Conservation (phyloP, 2,113 vertebrate genomes). For the Daubentonia madagascariensis region DNA sequence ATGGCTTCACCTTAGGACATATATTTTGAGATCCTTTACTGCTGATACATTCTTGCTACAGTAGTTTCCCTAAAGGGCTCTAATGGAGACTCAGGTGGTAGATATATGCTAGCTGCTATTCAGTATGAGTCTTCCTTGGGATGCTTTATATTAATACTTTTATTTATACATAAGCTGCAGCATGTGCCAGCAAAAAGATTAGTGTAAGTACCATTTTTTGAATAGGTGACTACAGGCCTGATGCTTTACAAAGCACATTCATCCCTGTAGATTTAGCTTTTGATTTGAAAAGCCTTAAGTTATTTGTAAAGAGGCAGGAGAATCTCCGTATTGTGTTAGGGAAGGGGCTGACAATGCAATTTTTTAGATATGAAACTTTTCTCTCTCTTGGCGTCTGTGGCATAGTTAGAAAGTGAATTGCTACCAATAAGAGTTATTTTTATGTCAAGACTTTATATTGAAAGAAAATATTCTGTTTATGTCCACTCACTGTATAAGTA, state of each 20-base stretch:
- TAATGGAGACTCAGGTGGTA: neutral
- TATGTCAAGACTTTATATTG: neutral
- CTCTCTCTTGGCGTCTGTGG: neutral
- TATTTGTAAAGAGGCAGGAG: neutral
- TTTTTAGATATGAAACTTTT: neutral
- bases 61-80: neutral
- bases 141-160: conserved; percentile 25
- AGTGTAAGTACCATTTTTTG: conserved; percentile 36
- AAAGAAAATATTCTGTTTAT: conserved; percentile 12
- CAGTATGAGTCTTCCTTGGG: neutral
- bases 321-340: neutral
- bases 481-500: neutral
- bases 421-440: neutral
- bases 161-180: conserved; percentile 46
- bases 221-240: conserved; percentile 42
- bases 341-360: neutral
- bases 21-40: neutral
- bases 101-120: neutral
- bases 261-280: conserved; percentile 60
- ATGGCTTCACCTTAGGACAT: neutral
- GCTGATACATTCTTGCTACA: neutral
- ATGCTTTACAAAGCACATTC: conserved; percentile 10
- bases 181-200: conserved; percentile 20
- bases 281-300: conserved; percentile 47
- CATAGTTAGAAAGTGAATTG: neutral